Base-by-base conservation (phyloP, 2,113 vertebrate genomes). In the Trichechus manatus region DNA sequence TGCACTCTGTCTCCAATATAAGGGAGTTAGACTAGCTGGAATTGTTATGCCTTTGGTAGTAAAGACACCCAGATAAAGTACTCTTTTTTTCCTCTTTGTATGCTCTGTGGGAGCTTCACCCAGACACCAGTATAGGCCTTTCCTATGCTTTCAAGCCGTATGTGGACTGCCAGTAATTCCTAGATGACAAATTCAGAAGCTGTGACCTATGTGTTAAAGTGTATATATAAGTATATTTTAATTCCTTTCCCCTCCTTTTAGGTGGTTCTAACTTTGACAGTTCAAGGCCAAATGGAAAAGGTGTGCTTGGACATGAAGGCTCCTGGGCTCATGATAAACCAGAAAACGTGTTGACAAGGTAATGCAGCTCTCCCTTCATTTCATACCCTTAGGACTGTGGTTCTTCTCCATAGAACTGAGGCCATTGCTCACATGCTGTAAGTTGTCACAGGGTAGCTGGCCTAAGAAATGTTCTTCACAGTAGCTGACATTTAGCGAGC, bases 211-310 rank as follows among this genome's bases (percentile, higher is more conserved):
- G 25, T 15, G 42, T 68, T 68, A 33, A 77, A 82, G 33, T 59
- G 47, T 79, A 10, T 36, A 25, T 66, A 77, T 56, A 77, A 74
- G 15, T 89, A 2, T 79, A 20, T 91, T 95, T 96, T 94, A 87
- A 95, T 84, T 89, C 25, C 29, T 86, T 91, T n/a, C 44, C 85
- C 9, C 25, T 61, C 31, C 75, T n/a, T 70, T 4, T 88, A 98
- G 98, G 98, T 96, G 70, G 9, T 1, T 95, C 92, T 87, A 93
- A 80, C 59, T 88, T 92, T 29, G 98, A 98, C 59, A 66, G 77
- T 14, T 23, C 94, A 25, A 97, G 93, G 64, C 97, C 98, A 87
- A 98, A 98, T 95, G 98, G 97, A 39, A 98, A 96, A 84, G 97
- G 97, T 87, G 68, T 90, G 6, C 85, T 53, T 29, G 93, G 56